Percentiles rank a stretch among this genome's conserved stretches.
phyloP scores from a whole-genome alignment of 1,140 invertebrate genomes.

The Helicoverpa zea region DNA sequence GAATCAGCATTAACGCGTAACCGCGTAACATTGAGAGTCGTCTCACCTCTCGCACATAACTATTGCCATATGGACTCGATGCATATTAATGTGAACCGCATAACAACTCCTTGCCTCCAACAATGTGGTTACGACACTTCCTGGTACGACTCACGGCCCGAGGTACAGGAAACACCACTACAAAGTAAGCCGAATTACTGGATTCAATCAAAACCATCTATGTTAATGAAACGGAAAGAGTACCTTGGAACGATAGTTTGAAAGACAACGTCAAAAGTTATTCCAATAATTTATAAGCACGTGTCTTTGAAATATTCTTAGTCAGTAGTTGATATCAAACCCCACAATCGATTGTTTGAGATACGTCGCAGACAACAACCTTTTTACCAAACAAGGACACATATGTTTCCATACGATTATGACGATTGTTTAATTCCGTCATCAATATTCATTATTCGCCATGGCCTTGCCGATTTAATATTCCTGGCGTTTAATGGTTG shows the following conservation, averaged over 20 bases:
- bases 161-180: constrained; percentile 58
- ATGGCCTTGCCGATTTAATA: constrained; percentile 69
- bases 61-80: constrained; percentile 66
- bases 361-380: constrained; percentile 41
- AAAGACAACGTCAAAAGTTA: background rate
- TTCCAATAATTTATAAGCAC: background rate
- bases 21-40: constrained; percentile 49
- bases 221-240: background rate
- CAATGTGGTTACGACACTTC: constrained; percentile 74
- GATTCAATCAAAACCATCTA: background rate
- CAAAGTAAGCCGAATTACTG: constrained; percentile 35
- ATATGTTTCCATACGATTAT: constrained; percentile 64
- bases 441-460: constrained; percentile 58
- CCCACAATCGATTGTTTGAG: constrained; percentile 28
- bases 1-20: constrained; percentile 51
- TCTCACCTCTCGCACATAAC: constrained; percentile 55
- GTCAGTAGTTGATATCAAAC: constrained; percentile 18
- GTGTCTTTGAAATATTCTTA: background rate
- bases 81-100: constrained; percentile 73
- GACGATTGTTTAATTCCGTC: constrained; percentile 58
- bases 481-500: constrained; percentile 52
- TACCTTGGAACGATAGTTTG: background rate
- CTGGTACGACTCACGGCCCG: constrained; percentile 54
- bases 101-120: constrained; percentile 61
- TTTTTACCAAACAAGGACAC: constrained; percentile 71